A percentile compares a stretch with the other conserved stretches of the same genome.
Evolutionary conservation across 2,888 invertebrate genomes (phyloP).

Genomic region (Vesta saturnalis): DNA sequence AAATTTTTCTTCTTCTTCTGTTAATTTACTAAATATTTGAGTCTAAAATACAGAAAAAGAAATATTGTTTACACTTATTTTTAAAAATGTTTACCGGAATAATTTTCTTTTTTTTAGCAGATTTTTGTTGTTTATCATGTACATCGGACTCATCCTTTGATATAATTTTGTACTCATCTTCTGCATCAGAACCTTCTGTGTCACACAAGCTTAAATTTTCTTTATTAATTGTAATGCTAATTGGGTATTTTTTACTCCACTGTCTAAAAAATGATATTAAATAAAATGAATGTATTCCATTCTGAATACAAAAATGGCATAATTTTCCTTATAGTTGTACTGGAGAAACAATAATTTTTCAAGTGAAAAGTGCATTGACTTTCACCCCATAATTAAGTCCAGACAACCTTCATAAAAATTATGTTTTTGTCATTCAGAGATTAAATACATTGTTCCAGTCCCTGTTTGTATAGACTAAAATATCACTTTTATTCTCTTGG

Average conservation of each 20-base stretch:
- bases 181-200: background rate
- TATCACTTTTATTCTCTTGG: too few relatives aligned
- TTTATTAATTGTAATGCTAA: slow-evolving; percentile 74
- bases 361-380: too few relatives aligned
- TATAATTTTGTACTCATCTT: background rate
- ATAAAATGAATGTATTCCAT: background rate
- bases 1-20: slow-evolving; percentile 52
- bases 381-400: too few relatives aligned
- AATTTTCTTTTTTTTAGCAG: background rate
- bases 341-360: too few relatives aligned
- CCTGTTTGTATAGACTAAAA: too few relatives aligned
- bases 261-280: slow-evolving; percentile 63
- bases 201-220: slow-evolving; percentile 46
- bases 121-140: background rate
- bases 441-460: too few relatives aligned
- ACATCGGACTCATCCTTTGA: background rate
- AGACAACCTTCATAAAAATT: too few relatives aligned
- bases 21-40: slow-evolving; percentile 55
- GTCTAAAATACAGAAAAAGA: slow-evolving; percentile 43
- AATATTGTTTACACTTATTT: background rate
- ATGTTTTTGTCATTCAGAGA: too few relatives aligned
- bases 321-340: too few relatives aligned
- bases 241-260: slow-evolving; percentile 96
- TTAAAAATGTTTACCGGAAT: background rate
- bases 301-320: background rate